Conservation (phyloP, 2,113 vertebrate species). For the Mormyrus lacerda region DNA sequence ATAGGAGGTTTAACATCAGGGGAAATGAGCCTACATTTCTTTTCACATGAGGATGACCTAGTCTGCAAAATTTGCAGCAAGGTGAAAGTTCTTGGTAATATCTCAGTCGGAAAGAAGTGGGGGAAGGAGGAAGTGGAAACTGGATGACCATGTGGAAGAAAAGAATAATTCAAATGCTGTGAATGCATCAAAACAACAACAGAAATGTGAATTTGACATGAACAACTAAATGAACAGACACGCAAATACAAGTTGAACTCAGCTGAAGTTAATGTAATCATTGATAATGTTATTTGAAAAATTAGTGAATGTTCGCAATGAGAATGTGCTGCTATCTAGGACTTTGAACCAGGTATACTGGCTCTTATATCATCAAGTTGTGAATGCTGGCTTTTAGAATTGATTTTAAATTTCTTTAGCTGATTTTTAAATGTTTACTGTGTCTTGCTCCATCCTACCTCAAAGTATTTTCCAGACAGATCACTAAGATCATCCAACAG, state of each 20-base stretch:
- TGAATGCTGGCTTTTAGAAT: too few relatives aligned
- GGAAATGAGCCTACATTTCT: too few relatives aligned
- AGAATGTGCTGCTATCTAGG: constrained; percentile 18
- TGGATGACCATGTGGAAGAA: not conserved
- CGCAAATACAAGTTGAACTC: not conserved
- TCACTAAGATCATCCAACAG: too few relatives aligned
- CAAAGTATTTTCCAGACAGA: too few relatives aligned
- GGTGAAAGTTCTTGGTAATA: not conserved
- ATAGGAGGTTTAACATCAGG: too few relatives aligned
- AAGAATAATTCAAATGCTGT: not conserved
- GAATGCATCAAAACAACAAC: not conserved
- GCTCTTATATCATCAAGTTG: constrained; percentile 21
- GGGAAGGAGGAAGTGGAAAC: not conserved
- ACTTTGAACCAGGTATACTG: constrained; percentile 19
- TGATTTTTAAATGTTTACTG: too few relatives aligned
- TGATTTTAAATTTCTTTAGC: too few relatives aligned
- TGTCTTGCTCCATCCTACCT: too few relatives aligned
- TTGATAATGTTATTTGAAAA: not conserved
- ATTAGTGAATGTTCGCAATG: not conserved
- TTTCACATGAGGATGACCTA: too few relatives aligned
- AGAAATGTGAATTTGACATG: not conserved
- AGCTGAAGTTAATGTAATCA: not conserved
- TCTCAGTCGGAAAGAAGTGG: not conserved
- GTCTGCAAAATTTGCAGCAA: too few relatives aligned
- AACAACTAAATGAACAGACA: too few relatives aligned